Base-by-base conservation (phyloP, 2,888 invertebrate species). In the Peribatodes rhomboidaria region DNA sequence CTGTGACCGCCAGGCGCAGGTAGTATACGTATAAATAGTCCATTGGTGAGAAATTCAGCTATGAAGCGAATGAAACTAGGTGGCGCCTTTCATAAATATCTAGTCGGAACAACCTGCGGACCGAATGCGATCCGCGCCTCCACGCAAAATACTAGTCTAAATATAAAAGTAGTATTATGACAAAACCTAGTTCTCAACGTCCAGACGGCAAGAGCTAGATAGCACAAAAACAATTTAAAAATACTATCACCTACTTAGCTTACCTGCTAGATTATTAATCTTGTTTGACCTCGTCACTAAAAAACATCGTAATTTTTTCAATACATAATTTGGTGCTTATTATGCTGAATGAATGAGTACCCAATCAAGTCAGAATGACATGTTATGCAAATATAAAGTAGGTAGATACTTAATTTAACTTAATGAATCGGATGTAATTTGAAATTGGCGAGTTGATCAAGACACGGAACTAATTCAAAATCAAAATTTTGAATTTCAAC, bases 211-310 rank as follows among this genome's bases (percentile, higher is more conserved):
- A 54, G 27, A 41, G 22, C 54, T 42, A 54, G 54, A 54, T 22
- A 42, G 22, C 14, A 31, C 16, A n/a, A 54, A 54, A 54, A 54
- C 54, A 54, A 54, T 54, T 54, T 54, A 54, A 54, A 54, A 54
- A 54, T 54, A 54, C n/a, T 16, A 31, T 16, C 54, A 54, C 54
- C 54, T 54, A 54, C 54, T 42, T 54, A 54, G 18, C 13, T 27
- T 54, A 41, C 53, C 11, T 37, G 27, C 31, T 42, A 18, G 31
- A 42, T 42, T 16, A 54, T n/a, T 54, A 42, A 42, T 41, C 41
- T 54, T 41, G 54, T 42, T 41, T 41, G 53, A 41, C 53, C 53
- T 53, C 53, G 53, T 22, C 39, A 53, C 53, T 27, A 53, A 53
- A 52, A 53, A 53, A 39, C 53, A 53, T 53, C 53, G 41, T 41